Percentiles rank a stretch among this genome's conserved stretches.
phyloP scores from a whole-genome alignment of 2,888 invertebrate species.

The Smittia sp. region DNA sequence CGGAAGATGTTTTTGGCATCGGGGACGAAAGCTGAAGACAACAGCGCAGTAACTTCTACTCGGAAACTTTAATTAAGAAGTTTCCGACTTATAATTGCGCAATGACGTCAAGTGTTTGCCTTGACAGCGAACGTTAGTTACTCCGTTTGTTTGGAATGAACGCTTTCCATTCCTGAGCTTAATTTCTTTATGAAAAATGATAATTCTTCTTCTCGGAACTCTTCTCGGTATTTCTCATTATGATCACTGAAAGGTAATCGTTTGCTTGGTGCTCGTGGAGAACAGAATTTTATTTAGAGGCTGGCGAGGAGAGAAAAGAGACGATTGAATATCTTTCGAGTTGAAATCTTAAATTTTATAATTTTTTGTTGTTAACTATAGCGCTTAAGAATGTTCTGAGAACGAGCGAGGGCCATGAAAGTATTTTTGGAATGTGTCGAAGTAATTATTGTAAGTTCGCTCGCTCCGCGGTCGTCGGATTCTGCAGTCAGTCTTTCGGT shows the following conservation, averaged over 20 bases:
- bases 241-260: slow-evolving; percentile 20
- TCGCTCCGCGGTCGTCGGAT: not conserved
- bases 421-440: slow-evolving; percentile 31
- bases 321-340: not conserved
- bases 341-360: slow-evolving; percentile 22
- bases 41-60: not conserved
- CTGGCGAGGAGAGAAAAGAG: not conserved
- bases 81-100: not conserved
- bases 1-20: not conserved
- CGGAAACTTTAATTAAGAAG: slow-evolving; percentile 17
- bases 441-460: slow-evolving; percentile 21
- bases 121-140: not conserved
- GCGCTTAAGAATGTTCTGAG: slow-evolving; percentile 1
- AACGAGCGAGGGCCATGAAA: not conserved
- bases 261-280: not conserved
- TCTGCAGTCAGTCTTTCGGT: not conserved
- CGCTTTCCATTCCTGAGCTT: slow-evolving; percentile 4
- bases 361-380: slow-evolving; percentile 21
- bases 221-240: slow-evolving; percentile 7
- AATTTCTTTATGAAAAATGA: slow-evolving; percentile 1
- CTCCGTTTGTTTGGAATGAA: not conserved
- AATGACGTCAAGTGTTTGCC: slow-evolving; percentile 16
- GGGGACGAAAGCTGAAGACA: too few species aligned
- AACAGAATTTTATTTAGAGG: not conserved
- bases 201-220: slow-evolving; percentile 23